Base-by-base conservation (phyloP, 2,888 invertebrate species). In the Drosophila stalkeri region DNA sequence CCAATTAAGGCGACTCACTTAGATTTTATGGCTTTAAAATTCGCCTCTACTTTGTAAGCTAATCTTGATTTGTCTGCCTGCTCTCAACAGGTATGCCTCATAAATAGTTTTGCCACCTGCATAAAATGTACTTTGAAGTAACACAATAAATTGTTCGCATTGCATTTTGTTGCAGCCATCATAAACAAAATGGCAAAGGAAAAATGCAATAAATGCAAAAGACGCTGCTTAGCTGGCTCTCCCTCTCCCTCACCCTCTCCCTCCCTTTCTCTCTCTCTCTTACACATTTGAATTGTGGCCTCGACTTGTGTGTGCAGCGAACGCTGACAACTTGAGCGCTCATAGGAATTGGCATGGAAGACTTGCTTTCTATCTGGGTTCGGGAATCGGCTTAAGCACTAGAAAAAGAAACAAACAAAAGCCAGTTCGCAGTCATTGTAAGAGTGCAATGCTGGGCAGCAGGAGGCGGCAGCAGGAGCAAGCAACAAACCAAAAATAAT, bases 401-500 rank as follows among this genome's bases (percentile, higher is more conserved):
- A 65, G 80, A 81, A 89, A 89, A 73, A 73, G 77, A 77, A 84
- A 75, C 87, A 85, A 89, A 85, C 87, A 85, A 89, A 84, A 86
- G 82, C 89, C 81, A 86, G 85, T 89, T 73, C 67, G 59, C 79
- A 74, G 67, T 72, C 86, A 89, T 83, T 89, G 86, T 83, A 81
- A 64, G 63, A 80, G 80, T 61, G 46, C 51, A 86, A 23, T 1
- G 27, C 27, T 6, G 27, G 6, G 4, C 6, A 27, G 27, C 27
- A 27, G n/a, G 41, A n/a, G 37, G 16, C 2, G 37, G 14, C 14
- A 14, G 37, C 5, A 14, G 37, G 37, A 33, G 37, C 89, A 76
- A 86, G 89, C 85, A 77, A 80, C 88, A 90, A 90, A 83, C 86
- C 90, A 90, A 87, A 82, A 87, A 90, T 87, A 89, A 90, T 90